A percentile compares a stretch with the other conserved stretches of the same genome.
Evolutionary conservation across 2,797 vertebrate species (phyloP).

Genomic region (Sebastes wilsoni): DNA sequence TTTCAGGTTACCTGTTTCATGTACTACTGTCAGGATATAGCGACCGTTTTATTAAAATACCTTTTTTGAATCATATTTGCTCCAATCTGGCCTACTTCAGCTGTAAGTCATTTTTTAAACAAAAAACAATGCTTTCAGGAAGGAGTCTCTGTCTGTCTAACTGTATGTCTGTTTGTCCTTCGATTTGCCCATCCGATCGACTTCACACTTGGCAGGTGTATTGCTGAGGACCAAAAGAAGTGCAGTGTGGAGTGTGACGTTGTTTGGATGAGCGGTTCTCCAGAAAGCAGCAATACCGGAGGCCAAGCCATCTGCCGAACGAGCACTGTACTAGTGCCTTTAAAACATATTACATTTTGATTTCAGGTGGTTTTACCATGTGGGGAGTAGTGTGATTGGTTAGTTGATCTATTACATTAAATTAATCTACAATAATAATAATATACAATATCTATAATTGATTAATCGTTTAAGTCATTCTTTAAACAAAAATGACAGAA

Average conservation of each 20-base stretch:
- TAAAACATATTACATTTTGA: neutral
- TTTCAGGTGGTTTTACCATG: neutral
- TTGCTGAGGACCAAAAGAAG: neutral
- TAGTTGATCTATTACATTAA: neutral
- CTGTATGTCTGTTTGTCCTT: neutral
- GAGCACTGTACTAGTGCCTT: neutral
- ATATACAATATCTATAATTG: neutral
- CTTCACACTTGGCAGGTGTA: neutral
- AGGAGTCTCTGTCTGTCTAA: neutral
- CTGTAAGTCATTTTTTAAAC: too few relatives aligned
- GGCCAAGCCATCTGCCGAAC: neutral
- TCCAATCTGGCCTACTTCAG: too few relatives aligned
- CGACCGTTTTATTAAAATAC: too few relatives aligned
- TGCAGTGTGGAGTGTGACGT: neutral
- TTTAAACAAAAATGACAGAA: neutral
- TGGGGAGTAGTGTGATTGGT: neutral
- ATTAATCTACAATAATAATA: neutral
- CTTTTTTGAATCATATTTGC: too few relatives aligned
- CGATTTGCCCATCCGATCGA: neutral
- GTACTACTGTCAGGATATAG: too few relatives aligned
- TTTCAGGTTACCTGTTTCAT: too few relatives aligned
- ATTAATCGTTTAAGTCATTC: neutral
- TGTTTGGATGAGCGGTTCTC: neutral
- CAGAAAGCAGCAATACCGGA: neutral
- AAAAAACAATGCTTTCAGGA: neutral